Conservation (phyloP, 2,888 invertebrate genomes). For the Noctua pronuba region DNA sequence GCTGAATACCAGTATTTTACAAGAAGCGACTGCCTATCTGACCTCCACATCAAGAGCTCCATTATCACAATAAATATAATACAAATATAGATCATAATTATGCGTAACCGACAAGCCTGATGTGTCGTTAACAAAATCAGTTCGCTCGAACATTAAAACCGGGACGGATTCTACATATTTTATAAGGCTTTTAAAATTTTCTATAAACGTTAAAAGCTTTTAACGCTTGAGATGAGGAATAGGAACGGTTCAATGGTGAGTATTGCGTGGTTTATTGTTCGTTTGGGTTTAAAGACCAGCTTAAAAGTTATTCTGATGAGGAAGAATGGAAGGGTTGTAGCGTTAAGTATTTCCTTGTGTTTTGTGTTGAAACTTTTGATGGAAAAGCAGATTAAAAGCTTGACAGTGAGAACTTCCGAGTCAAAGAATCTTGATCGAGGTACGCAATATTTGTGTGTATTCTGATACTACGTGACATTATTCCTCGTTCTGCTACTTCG, state of each 20-base stretch:
- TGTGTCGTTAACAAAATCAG: slow-evolving; percentile 47
- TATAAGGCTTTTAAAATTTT: slow-evolving; percentile 65
- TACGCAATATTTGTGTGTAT: background rate
- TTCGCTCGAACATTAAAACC: slow-evolving; percentile 54
- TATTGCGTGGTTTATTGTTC: slow-evolving; percentile 60
- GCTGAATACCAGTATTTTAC: background rate
- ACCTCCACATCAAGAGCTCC: background rate
- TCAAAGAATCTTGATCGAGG: background rate
- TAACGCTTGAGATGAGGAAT: slow-evolving; percentile 56
- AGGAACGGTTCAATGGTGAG: slow-evolving; percentile 55
- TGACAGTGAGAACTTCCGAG: background rate
- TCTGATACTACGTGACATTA: background rate
- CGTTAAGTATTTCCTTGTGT: slow-evolving; percentile 27
- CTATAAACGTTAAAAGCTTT: slow-evolving; percentile 67
- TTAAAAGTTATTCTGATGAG: slow-evolving; percentile 48
- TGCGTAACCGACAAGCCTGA: slow-evolving; percentile 13
- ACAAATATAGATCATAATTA: slow-evolving; percentile 26
- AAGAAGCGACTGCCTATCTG: background rate
- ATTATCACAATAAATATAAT: background rate
- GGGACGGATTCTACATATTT: slow-evolving; percentile 60
- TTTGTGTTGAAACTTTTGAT: background rate
- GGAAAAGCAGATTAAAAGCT: background rate
- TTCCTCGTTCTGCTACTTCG: background rate
- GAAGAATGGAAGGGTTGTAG: slow-evolving; percentile 25
- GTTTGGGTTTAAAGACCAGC: slow-evolving; percentile 43